Percentiles rank a stretch among this genome's conserved stretches.
These are phyloP conservation scores for Euthynnus affinis DNA, from an alignment of 2,797 vertebrate species.

Conservation along the genomic window DNA sequence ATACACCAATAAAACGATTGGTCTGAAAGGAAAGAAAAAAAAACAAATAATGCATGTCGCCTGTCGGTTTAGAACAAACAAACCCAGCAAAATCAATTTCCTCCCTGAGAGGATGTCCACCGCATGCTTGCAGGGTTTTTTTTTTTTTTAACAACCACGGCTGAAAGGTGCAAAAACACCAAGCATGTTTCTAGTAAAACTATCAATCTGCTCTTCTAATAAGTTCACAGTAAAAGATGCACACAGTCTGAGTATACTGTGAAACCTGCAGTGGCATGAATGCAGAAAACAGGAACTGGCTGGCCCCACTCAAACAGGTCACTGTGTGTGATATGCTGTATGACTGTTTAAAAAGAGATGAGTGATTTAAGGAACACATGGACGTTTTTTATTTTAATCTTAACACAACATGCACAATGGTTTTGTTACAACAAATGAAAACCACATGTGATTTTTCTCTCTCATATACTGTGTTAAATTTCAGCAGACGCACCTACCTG, in stretches of 20 bases:
- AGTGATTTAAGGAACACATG: slow-evolving; percentile 11
- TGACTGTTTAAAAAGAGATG: slow-evolving; percentile 8
- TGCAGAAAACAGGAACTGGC: slow-evolving; percentile 50
- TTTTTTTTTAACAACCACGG: slow-evolving; percentile 45
- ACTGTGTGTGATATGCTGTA: slow-evolving; percentile 9
- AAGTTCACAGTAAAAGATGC: slow-evolving; percentile 33
- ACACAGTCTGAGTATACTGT: slow-evolving; percentile 30
- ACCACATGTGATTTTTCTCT: slow-evolving; percentile 21
- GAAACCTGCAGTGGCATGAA: slow-evolving; percentile 39
- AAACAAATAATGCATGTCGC: slow-evolving; percentile 54
- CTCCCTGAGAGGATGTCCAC: slow-evolving; percentile 75
- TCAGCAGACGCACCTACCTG: slow-evolving; percentile 16
- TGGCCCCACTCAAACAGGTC: slow-evolving; percentile 47
- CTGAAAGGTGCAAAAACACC: slow-evolving; percentile 69
- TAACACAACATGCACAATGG: not conserved
- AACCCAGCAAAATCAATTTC: slow-evolving; percentile 73
- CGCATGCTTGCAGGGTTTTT: slow-evolving; percentile 38
- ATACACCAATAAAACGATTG: slow-evolving; percentile 57
- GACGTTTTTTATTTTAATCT: not conserved
- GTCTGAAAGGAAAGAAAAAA: slow-evolving; percentile 19
- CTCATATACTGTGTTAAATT: slow-evolving; percentile 21
- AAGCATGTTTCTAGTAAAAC: slow-evolving; percentile 55
- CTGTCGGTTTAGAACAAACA: slow-evolving; percentile 68
- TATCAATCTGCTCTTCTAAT: slow-evolving; percentile 57
- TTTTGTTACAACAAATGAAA: not conserved